Evolutionary conservation across 2,113 vertebrate genomes (phyloP).

Genomic region (Oryzias woworae): DNA sequence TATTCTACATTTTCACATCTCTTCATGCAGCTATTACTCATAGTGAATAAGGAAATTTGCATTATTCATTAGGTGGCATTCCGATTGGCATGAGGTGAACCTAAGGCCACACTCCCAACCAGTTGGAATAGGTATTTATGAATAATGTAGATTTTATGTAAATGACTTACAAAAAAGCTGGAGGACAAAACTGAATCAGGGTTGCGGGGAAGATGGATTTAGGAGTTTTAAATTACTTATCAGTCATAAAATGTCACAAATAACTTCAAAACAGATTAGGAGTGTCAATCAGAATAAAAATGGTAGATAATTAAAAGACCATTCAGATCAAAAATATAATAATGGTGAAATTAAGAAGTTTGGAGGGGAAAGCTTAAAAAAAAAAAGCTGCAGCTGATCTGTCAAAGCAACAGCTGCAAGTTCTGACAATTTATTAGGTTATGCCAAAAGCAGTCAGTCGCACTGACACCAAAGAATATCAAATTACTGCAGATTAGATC

Average conservation of each 20-base stretch:
- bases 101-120: constrained; percentile 24
- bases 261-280: constrained; percentile 5
- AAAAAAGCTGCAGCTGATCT: not conserved
- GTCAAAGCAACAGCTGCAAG: constrained; percentile 20
- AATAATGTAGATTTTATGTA: constrained; percentile 39
- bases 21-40: constrained; percentile 28
- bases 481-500: not conserved
- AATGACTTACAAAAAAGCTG: constrained; percentile 33
- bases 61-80: constrained; percentile 38
- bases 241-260: not conserved
- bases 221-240: constrained; percentile 10
- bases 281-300: not conserved
- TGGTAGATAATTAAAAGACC: not conserved
- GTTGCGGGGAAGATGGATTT: constrained; percentile 8
- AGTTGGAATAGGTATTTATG: constrained; percentile 21
- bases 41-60: constrained; percentile 26
- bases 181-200: constrained; percentile 19
- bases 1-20: constrained; percentile 13
- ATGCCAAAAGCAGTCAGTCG: constrained; percentile 7
- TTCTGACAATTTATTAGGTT: constrained; percentile 12
- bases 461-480: not conserved
- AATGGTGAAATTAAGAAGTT: too few relatives aligned
- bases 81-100: constrained; percentile 29
- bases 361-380: too few relatives aligned
- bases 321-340: not conserved